phyloP scores from a whole-genome alignment of 2,888 invertebrate genomes.

The Acanthosoma haemorrhoidale region DNA sequence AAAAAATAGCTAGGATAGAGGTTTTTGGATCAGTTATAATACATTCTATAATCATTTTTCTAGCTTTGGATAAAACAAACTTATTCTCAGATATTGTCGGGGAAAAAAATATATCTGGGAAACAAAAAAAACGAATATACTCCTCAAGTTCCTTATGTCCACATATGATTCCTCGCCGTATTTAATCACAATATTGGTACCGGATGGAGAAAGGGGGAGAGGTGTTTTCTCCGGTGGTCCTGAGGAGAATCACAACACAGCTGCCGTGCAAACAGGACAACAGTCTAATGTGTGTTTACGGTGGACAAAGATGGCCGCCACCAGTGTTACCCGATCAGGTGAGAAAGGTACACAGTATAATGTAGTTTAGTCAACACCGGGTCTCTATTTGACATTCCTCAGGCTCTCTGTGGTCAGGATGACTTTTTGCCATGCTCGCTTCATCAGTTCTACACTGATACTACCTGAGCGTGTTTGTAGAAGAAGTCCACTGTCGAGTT shows the following conservation, averaged over 20 bases:
- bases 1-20: no score
- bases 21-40: no score
- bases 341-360: conserved; percentile 25
- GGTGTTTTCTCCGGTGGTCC: neutral
- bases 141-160: no score
- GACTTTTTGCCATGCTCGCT: neutral
- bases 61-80: no score
- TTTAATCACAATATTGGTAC: neutral
- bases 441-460: neutral
- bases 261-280: conserved; percentile 3
- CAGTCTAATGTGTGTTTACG: conserved; percentile 19
- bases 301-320: conserved; percentile 19
- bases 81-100: no score
- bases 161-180: no score
- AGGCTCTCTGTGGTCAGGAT: no score
- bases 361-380: conserved; percentile 9
- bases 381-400: conserved; percentile 15
- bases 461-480: conserved; percentile 6
- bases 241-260: neutral
- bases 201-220: neutral
- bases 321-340: conserved; percentile 25
- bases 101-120: no score
- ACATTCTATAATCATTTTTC: no score
- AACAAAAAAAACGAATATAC: no score
- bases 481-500: neutral